Evolutionary conservation across 1,140 invertebrate species (phyloP), one percentile per base, ranked within the genome.

Genomic region (Tetraneura akinire): DNA sequence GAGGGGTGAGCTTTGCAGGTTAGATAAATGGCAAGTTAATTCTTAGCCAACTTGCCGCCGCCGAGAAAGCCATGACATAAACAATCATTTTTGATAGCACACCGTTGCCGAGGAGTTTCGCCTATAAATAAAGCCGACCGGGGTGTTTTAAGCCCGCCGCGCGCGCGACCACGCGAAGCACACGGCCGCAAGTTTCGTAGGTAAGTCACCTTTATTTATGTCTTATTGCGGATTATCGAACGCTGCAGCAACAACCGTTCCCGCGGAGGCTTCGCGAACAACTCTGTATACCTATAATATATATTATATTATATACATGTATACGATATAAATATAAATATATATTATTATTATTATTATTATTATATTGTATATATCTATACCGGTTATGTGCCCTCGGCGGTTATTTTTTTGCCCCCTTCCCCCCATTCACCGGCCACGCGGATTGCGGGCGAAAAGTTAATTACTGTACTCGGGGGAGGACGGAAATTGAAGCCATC

Each of bases 21-120:
- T 78, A 78, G 55, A 78, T 78, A 78, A 78, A 78, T 78, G 73
- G 73, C 73, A 78, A 78, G 73, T 78, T 78, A 78, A 78, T 78
- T 78, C 73, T 57, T 60, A 78, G 73, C 55, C 53, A 78, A 78
- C 73, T 78, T 78, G 73, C 73, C 73, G 73, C 32, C 53, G 55
- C n/a, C 37, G 71, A 42, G 49, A 51, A 23, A 51, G 71, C 49
- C 73, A 53, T 78, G 73, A 78, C 73, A 78, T 78, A 78, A 78
- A 78, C 73, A 78, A 78, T 78, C 73, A 78, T 78, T 78, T 78
- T 78, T 78, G 73, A 78, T 78, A 78, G 73, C 71, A 64, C 37
- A 26, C 51, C 13, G 53, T 55, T 21, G 73, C 73, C 53, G 10
- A 78, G 37, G 53, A 78, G 55, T 78, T 73, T 78, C 73, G 73